Evolutionary conservation across 1,140 invertebrate species (phyloP), one percentile per base, ranked within the genome.

Genomic region (Diploscapter pachys): DNA sequence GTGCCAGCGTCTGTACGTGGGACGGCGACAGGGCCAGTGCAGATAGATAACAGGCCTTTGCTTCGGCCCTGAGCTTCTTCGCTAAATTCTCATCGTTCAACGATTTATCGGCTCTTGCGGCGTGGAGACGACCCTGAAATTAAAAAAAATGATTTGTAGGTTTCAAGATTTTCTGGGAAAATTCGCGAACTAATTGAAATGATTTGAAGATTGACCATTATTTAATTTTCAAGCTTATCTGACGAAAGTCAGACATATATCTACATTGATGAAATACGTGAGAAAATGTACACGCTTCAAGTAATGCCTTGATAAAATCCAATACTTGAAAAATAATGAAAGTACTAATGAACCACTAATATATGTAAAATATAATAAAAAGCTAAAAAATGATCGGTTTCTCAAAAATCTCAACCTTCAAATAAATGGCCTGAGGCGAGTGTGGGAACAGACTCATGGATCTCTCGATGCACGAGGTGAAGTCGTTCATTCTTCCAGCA

Each of bases 341-440:
- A 71, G n/a, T 11, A 52, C 49, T 77, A 50, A n/a, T n/a, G 53
- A 51, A n/a, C 50, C 69, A 9, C 76, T 31, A 4, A 54, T 62
- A 11, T 5, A 13, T 11, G 13, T 11, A 11, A 13, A 59, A 11
- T 59, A 11, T 59, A 59, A 59, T 11, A 59, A 59, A 1, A 31
- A 31, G 31, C 31, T 31, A 31, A 54, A 53, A 3, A 71, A 13
- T 11, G 50, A 31, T 77, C 55, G 31, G 48, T 61, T 48, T 8
- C 50, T 52, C n/a, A 81, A 11, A 4, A 54, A 70, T n/a, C 4
- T 48, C 11, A 13, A 80, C 81, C 78, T 84, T 85, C 13, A 85
- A 71, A 70, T 84, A 85, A 64, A 85, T 70, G 31, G 82, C 84
- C 61, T 85, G 84, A 63, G 83, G 76, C 6, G 84, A 85, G 56